Conservation (phyloP, 2,797 vertebrate genomes). For the Stomatorhinus walkeri region DNA sequence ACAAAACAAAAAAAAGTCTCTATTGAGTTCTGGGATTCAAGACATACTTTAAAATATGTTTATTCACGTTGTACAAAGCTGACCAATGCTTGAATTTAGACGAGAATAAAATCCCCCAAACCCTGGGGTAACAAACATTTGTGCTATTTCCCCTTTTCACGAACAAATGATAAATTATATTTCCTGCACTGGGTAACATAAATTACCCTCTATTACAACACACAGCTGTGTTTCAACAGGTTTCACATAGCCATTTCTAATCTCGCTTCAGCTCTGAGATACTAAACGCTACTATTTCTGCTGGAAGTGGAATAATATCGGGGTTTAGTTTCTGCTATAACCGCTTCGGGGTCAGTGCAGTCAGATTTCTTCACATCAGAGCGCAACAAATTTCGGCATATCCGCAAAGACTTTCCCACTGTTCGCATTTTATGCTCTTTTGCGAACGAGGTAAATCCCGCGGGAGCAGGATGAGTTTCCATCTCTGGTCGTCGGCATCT, state of each 20-base stretch:
- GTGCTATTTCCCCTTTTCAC: background rate
- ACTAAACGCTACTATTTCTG: background rate
- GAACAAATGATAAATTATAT: conserved; percentile 4
- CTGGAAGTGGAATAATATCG: background rate
- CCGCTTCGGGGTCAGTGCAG: background rate
- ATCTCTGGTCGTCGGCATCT: background rate
- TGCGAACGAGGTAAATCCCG: background rate
- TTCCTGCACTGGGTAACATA: background rate
- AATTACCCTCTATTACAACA: background rate
- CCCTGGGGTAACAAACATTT: background rate
- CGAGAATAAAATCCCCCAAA: background rate
- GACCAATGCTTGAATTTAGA: background rate
- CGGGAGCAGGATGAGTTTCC: background rate
- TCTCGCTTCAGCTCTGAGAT: background rate
- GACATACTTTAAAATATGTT: background rate
- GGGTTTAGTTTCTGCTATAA: background rate
- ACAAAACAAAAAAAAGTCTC: background rate
- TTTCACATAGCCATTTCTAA: background rate
- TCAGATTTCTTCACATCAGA: background rate
- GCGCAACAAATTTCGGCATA: background rate
- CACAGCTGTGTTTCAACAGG: background rate
- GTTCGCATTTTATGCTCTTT: background rate
- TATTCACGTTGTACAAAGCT: background rate
- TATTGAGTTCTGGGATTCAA: background rate
- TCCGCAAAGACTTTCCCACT: background rate